Evolutionary conservation across 1,140 invertebrate genomes (phyloP).

Genomic region (Lysiphlebus fabarum): DNA sequence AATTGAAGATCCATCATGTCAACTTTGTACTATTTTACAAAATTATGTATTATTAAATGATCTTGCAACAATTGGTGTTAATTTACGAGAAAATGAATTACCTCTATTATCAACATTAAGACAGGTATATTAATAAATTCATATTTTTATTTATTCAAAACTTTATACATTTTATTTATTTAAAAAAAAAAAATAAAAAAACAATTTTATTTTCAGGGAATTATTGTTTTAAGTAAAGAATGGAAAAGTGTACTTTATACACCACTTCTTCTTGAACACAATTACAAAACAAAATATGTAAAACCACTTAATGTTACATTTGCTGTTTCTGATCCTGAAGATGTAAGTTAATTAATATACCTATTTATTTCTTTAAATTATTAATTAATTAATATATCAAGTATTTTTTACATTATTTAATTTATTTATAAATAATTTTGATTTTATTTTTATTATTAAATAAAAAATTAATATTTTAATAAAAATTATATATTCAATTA

Average conservation of each 20-base stretch:
- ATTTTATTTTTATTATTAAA: too few relatives aligned
- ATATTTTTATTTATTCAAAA: conserved; percentile 8
- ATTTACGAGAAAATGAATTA: conserved; percentile 77
- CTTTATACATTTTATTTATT: background rate
- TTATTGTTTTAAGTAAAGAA: conserved; percentile 87
- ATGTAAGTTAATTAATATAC: conserved; percentile 52
- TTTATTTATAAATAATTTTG: conserved; percentile 7
- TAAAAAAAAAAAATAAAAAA: background rate
- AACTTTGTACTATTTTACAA: conserved; percentile 84
- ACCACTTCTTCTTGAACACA: conserved; percentile 84
- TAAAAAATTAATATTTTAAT: conserved; percentile 1
- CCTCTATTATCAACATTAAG: conserved; percentile 86
- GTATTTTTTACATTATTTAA: background rate
- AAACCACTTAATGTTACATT: conserved; percentile 86
- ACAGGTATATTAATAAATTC: conserved; percentile 58
- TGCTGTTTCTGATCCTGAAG: conserved; percentile 77
- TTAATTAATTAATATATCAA: conserved; percentile 5
- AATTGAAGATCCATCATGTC: conserved; percentile 93
- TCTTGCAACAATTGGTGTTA: conserved; percentile 73
- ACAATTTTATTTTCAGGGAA: conserved; percentile 60
- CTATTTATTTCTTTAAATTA: too few relatives aligned
- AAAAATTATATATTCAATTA: conserved; percentile 20
- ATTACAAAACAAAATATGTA: conserved; percentile 77
- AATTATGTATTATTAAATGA: conserved; percentile 79
- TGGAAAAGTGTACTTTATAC: conserved; percentile 97